phyloP scores from a whole-genome alignment of 2,113 vertebrate genomes.

The Tyto alba region DNA sequence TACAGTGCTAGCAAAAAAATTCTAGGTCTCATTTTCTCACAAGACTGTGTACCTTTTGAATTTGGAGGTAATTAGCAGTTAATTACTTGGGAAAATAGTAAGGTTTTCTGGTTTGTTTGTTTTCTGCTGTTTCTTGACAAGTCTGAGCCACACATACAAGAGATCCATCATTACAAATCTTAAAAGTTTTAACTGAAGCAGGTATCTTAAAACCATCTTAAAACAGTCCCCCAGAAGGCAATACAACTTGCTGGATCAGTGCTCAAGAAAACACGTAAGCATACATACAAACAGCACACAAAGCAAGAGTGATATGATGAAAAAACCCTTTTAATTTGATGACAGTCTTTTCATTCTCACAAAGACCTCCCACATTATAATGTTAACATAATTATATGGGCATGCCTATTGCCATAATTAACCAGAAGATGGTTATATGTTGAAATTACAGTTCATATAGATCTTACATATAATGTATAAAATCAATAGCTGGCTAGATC shows the following conservation, averaged over 20 bases:
- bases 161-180: background rate
- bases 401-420: background rate
- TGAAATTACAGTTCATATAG: background rate
- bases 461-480: background rate
- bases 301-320: background rate
- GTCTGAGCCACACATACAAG: background rate
- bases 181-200: background rate
- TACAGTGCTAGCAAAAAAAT: background rate
- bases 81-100: background rate
- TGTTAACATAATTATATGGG: background rate
- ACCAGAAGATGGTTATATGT: background rate
- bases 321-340: background rate
- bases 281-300: background rate
- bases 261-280: background rate
- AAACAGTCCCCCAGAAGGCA: background rate
- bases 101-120: background rate
- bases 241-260: background rate
- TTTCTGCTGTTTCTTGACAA: background rate
- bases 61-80: background rate
- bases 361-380: background rate
- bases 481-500: background rate
- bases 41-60: background rate
- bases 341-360: background rate
- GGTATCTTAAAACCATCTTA: background rate
- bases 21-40: background rate